phyloP scores from a whole-genome alignment of 2,113 vertebrate species.

The Chelonoidis abingdonii region DNA sequence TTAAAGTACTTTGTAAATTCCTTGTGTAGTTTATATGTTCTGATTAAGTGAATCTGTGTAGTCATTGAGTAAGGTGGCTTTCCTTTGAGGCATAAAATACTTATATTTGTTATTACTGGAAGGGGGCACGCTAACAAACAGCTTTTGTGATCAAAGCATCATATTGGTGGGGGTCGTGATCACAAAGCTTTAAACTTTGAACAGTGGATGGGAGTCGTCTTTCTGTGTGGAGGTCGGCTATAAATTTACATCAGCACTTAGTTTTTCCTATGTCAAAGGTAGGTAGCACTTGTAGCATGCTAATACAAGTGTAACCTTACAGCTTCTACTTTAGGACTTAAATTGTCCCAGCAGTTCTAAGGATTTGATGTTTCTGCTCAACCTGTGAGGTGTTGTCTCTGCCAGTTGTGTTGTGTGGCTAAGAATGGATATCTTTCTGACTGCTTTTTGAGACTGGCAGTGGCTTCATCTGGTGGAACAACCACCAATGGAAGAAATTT shows the following conservation, averaged over 20 bases:
- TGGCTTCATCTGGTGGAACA: not conserved
- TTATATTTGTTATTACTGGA: not conserved
- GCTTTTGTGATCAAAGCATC: not conserved
- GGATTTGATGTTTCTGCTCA: not conserved
- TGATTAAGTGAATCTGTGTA: not conserved
- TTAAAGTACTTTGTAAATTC: not conserved
- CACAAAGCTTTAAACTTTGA: not conserved
- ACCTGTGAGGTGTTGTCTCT: not conserved
- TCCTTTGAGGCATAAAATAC: not conserved
- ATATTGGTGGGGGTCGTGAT: not conserved
- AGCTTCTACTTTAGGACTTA: not conserved
- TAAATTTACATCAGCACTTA: not conserved
- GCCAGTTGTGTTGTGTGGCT: not conserved
- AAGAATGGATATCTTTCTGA: not conserved
- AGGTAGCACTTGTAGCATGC: not conserved
- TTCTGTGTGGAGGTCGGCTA: not conserved
- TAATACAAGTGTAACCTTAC: not conserved
- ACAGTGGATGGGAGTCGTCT: not conserved
- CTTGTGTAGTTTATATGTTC: not conserved
- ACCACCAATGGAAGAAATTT: not conserved
- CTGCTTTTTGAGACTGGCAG: not conserved
- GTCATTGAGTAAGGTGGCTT: not conserved
- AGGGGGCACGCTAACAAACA: not conserved
- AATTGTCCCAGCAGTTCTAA: not conserved
- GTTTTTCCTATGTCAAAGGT: not conserved